Conservation (phyloP, 2,113 vertebrate species). For the Sorex fumeus region DNA sequence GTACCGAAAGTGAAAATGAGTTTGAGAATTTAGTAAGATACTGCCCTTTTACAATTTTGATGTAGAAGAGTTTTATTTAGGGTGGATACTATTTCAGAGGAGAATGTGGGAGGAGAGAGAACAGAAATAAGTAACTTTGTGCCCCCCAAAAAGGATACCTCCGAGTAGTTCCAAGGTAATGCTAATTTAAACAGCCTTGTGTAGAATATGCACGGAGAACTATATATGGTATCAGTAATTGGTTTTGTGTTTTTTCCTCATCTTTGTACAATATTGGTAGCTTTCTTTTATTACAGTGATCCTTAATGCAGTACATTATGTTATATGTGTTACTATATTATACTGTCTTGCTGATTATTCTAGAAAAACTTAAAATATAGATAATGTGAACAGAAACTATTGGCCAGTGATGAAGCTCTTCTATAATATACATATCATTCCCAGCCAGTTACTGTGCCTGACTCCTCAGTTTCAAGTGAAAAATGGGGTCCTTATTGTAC, state of each 20-base stretch:
- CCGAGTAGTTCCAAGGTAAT: background rate
- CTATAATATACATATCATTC: background rate
- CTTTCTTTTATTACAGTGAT: conserved; percentile 7
- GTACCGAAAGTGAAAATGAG: conserved; percentile 48
- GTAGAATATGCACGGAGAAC: background rate
- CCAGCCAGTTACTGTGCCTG: background rate
- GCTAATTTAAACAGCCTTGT: conserved; percentile 8
- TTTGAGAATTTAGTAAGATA: background rate
- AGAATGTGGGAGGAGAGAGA: too few relatives aligned
- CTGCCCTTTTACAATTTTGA: too few relatives aligned
- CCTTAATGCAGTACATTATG: background rate
- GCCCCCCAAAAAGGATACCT: too few relatives aligned
- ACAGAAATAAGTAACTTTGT: too few relatives aligned
- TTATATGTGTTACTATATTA: background rate
- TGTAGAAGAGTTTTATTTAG: conserved; percentile 7
- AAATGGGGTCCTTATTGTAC: background rate
- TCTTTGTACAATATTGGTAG: conserved; percentile 34
- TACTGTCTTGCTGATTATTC: conserved; percentile 33
- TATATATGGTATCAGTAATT: background rate
- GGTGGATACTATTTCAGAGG: background rate
- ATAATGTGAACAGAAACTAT: background rate
- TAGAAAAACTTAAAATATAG: conserved; percentile 31
- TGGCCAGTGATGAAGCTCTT: background rate
- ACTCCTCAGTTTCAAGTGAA: background rate
- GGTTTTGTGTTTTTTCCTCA: conserved; percentile 12